Evolutionary conservation across 2,113 vertebrate genomes (phyloP).

Genomic region (Bubo bubo): DNA sequence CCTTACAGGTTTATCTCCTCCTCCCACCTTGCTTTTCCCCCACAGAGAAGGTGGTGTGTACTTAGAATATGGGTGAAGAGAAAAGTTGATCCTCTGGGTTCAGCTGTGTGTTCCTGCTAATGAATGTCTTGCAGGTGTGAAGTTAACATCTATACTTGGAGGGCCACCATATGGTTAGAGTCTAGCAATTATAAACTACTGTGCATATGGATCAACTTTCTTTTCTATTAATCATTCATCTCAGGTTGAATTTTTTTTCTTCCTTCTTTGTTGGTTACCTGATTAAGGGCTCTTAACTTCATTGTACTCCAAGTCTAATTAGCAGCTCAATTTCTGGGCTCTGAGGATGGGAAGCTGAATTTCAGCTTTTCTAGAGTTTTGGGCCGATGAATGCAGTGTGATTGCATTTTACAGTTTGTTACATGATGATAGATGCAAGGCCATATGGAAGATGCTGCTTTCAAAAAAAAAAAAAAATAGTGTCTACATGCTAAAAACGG

Average conservation of each 20-base stretch:
- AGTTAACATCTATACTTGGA: constrained; percentile 1
- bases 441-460: not conserved
- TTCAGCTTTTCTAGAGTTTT: not conserved
- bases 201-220: not conserved
- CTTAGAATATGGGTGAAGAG: not conserved
- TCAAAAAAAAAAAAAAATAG: not conserved
- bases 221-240: constrained; percentile 12
- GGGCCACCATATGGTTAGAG: constrained; percentile 7
- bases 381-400: not conserved
- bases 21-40: not conserved
- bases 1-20: not conserved
- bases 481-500: not conserved
- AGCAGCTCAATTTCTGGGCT: not conserved
- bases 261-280: not conserved
- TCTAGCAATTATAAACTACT: constrained; percentile 21
- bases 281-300: not conserved
- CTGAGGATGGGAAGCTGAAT: not conserved
- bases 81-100: not conserved
- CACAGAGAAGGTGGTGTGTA: not conserved
- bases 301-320: not conserved
- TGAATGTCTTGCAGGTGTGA: constrained; percentile 26
- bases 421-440: not conserved
- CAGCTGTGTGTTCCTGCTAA: not conserved
- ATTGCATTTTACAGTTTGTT: not conserved
- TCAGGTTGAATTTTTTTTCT: not conserved